phyloP scores from a whole-genome alignment of 2,113 vertebrate genomes.

The Meles meles region DNA sequence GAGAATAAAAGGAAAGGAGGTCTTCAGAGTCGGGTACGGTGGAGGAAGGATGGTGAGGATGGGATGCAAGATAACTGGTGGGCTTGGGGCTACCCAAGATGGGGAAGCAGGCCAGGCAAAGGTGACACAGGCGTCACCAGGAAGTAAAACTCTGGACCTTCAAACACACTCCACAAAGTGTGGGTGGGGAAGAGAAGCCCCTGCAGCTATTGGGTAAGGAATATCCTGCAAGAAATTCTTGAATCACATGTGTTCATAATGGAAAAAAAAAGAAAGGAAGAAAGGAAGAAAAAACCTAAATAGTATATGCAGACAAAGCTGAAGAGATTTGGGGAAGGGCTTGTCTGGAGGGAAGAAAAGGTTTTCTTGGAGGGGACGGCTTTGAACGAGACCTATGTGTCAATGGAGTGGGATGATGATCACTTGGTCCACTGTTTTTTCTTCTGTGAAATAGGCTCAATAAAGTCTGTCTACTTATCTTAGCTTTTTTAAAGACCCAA shows the following conservation, averaged over 20 bases:
- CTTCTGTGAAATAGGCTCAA: not conserved
- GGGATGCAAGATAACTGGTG: not conserved
- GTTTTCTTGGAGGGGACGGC: not conserved
- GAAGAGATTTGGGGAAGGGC: not conserved
- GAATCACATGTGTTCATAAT: not conserved
- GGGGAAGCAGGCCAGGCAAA: not conserved
- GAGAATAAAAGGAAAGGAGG: not conserved
- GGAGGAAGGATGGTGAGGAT: not conserved
- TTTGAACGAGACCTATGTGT: not conserved
- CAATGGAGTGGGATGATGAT: not conserved
- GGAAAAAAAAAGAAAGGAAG: no score
- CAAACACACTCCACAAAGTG: not conserved
- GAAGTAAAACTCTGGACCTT: not conserved
- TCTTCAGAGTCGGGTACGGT: not conserved
- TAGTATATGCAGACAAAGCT: not conserved
- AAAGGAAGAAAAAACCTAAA: not conserved
- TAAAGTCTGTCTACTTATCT: not conserved
- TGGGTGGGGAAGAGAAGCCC: not conserved
- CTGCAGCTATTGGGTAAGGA: not conserved
- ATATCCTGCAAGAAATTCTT: not conserved
- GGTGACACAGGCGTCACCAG: not conserved
- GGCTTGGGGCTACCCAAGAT: not conserved
- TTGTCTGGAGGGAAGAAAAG: not conserved
- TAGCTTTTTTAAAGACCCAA: not conserved
- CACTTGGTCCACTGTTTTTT: not conserved